phyloP scores from a whole-genome alignment of 30 jellyfish, hydroid and myxozoan genomes.

The Chrysaora quinquecirrha region DNA sequence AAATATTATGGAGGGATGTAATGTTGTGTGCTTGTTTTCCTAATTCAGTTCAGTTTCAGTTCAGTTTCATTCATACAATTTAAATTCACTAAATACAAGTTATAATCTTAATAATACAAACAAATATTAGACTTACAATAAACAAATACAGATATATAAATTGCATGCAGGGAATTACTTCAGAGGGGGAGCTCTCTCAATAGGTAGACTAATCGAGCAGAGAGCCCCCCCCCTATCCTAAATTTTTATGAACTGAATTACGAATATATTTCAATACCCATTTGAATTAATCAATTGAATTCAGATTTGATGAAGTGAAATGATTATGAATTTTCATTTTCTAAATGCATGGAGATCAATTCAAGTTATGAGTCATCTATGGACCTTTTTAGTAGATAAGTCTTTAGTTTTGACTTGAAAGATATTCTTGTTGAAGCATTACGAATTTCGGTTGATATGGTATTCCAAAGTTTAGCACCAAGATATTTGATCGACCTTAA shows the following conservation, averaged over 20 bases:
- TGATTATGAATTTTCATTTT: not conserved
- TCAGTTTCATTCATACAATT: not conserved
- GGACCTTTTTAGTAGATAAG: not conserved
- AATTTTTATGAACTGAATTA: not conserved
- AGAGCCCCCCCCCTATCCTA: conserved; percentile 27
- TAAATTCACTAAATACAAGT: not conserved
- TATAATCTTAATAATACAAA: not conserved
- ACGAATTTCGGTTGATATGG: not conserved
- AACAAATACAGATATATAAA: not conserved
- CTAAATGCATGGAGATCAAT: not conserved
- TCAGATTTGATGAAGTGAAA: not conserved
- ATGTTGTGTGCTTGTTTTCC: no score
- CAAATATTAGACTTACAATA: not conserved
- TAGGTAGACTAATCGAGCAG: conserved; percentile 52
- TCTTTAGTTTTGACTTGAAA: not conserved
- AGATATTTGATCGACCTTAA: not conserved
- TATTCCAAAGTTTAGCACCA: conserved; percentile 27
- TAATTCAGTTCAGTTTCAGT: not conserved
- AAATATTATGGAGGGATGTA: no score
- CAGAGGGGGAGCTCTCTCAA: conserved; percentile 37
- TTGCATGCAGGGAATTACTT: conserved; percentile 40
- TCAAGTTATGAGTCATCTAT: not conserved
- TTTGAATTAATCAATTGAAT: not conserved
- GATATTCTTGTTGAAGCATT: not conserved
- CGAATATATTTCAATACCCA: not conserved